Conservation (phyloP, 2,797 vertebrate genomes). For the Bovichtus variegatus region DNA sequence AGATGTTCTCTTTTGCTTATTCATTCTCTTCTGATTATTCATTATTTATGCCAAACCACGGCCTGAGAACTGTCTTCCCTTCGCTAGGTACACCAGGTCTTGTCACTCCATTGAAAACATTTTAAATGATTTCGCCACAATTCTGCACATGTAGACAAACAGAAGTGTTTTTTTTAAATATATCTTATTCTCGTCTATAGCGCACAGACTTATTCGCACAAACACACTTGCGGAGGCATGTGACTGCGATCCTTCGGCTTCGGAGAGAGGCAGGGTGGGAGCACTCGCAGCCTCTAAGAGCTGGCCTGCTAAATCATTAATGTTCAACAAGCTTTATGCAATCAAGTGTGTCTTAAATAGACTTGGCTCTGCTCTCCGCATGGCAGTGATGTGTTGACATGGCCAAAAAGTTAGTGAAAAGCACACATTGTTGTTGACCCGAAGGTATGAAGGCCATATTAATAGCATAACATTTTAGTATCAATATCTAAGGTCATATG, state of each 20-base stretch:
- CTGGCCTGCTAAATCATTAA: conserved; percentile 67
- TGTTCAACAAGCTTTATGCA: conserved; percentile 47
- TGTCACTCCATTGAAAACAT: neutral
- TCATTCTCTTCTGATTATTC: conserved; percentile 18
- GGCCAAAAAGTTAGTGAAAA: conserved; percentile 30
- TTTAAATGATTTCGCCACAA: neutral
- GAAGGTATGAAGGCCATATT: neutral
- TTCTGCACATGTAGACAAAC: neutral
- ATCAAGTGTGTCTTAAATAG: conserved; percentile 52
- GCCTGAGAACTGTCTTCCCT: neutral
- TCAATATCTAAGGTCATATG: neutral
- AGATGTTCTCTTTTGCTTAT: neutral
- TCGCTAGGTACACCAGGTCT: neutral
- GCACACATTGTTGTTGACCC: neutral
- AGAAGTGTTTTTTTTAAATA: neutral
- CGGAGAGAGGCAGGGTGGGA: conserved; percentile 24
- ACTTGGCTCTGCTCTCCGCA: neutral
- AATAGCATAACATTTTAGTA: neutral
- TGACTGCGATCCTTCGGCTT: conserved; percentile 44
- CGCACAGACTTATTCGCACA: conserved; percentile 19
- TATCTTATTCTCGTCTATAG: conserved; percentile 1
- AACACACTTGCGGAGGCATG: conserved; percentile 32
- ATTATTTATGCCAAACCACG: neutral
- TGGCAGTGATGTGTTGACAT: conserved; percentile 19
- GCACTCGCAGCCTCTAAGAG: conserved; percentile 47